phyloP scores from a whole-genome alignment of 2,113 vertebrate species.

The Pseudopipra pipra region DNA sequence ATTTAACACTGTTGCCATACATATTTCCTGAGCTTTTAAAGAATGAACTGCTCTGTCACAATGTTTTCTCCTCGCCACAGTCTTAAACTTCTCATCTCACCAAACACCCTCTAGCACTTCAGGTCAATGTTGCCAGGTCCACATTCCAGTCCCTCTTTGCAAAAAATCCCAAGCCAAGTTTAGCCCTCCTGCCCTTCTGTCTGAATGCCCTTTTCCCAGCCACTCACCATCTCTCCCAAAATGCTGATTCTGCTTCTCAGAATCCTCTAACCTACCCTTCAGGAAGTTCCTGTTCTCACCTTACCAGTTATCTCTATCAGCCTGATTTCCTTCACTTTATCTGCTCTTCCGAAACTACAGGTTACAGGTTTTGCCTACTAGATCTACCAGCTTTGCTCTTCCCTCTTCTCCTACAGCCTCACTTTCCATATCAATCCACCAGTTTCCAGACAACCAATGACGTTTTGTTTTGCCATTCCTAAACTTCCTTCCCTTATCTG shows the following conservation, averaged over 20 bases:
- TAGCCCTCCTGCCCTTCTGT: neutral
- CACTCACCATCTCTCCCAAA: neutral
- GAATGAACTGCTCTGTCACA: neutral
- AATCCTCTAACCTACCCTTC: neutral
- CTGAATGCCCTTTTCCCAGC: neutral
- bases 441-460: neutral
- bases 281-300: neutral
- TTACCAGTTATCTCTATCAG: neutral
- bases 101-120: neutral
- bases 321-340: neutral
- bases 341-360: neutral
- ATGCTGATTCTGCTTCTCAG: neutral
- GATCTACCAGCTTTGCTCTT: neutral
- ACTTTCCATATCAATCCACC: neutral
- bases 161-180: neutral
- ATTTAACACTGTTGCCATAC: neutral
- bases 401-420: neutral
- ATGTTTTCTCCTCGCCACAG: neutral
- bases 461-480: neutral
- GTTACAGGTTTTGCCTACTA: neutral
- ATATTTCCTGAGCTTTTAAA: neutral
- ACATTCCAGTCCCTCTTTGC: fast-evolving
- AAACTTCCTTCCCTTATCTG: neutral
- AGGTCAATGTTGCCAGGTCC: neutral
- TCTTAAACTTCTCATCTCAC: neutral